Evolutionary conservation across 37 sponge, comb jelly and placozoan species (phyloP).

Genomic region (Haliclona indistincta): DNA sequence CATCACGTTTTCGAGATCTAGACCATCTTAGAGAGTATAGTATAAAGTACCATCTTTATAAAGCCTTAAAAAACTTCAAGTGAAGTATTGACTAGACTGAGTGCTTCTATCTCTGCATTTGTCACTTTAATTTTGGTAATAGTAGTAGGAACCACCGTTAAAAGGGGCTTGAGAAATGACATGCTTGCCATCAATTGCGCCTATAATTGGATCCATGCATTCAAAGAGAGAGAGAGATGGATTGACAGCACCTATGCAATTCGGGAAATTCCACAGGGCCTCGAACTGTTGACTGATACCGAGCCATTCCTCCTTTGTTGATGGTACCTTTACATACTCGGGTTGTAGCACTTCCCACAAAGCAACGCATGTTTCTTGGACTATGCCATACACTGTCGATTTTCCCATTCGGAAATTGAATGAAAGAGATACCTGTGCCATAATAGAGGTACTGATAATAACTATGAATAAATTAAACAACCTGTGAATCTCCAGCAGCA

Average conservation of each 20-base stretch:
- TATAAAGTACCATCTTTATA: too few species aligned
- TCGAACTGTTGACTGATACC: conserved; percentile 32
- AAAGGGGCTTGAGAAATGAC: conserved; percentile 39
- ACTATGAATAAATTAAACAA: too few species aligned
- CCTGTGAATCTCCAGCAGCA: conserved; percentile 47
- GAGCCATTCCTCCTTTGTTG: conserved; percentile 24
- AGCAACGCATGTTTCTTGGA: conserved; percentile 49
- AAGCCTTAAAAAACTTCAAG: too few species aligned
- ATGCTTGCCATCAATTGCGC: conserved; percentile 59
- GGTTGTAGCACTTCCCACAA: conserved; percentile 40
- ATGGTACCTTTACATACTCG: conserved; percentile 18
- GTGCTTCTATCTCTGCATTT: too few species aligned
- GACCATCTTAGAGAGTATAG: too few species aligned
- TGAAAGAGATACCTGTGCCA: conserved; percentile 38
- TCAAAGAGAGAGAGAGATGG: too few species aligned
- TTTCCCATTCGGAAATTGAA: conserved; percentile 49
- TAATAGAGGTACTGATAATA: too few species aligned
- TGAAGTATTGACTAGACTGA: too few species aligned
- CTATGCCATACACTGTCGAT: conserved; percentile 36
- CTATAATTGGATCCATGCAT: too few species aligned
- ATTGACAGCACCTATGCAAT: conserved; percentile 44
- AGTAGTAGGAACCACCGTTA: conserved; percentile 34
- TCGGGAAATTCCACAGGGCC: conserved; percentile 40
- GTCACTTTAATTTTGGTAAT: too few species aligned
- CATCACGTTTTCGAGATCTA: too few species aligned